Evolutionary conservation across 2,113 vertebrate species (phyloP), one percentile per base, ranked within the genome.

Genomic region (Vidua chalybeata): DNA sequence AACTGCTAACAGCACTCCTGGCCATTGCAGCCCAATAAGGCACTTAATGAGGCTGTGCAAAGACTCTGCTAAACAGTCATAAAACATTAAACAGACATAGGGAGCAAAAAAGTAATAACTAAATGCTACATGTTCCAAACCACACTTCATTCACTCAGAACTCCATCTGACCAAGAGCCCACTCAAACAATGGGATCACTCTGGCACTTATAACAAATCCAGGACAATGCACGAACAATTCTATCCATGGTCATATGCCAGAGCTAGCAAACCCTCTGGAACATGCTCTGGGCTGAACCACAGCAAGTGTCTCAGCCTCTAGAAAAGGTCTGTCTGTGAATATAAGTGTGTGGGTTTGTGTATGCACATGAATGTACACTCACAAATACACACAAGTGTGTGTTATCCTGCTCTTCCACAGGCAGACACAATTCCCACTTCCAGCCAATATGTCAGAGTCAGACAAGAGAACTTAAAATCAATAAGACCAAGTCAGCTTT

Each of bases 341-440:
- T 5, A 1, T 10, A 27, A 43, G 22, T 0, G 20, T 0, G 8
- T 2, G 8, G 2, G 0, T 43, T 43, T 43, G 41, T 24, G 31
- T 9, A 4, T 19, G 6, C 39, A 26, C 0, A 0, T 9, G 31
- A 30, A 55, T 0, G 2, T 10, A 28, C 8, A 10, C 24, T 37
- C 16, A 2, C 46, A 58, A 43, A 30, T 10, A n/a, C 31, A 71
- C 63, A 45, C 10, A 17, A 20, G 6, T 4, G 1, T 6, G 1
- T 11, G 16, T 49, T 43, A 55, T 28, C 23, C 68, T 46, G 15
- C 26, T 81, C 52, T 52, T 78, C 39, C 45, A 71, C 27, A 64
- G 62, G 64, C 33, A 56, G 56, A 41, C 17, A 23, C 21, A 62
- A 45, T n/a, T 48, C 16, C 37, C 16, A 18, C 31, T 54, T 81